These are phyloP conservation scores for Pseudeuparius sepicola DNA, from an alignment of 2,888 invertebrate genomes.

Conservation along the genomic window DNA sequence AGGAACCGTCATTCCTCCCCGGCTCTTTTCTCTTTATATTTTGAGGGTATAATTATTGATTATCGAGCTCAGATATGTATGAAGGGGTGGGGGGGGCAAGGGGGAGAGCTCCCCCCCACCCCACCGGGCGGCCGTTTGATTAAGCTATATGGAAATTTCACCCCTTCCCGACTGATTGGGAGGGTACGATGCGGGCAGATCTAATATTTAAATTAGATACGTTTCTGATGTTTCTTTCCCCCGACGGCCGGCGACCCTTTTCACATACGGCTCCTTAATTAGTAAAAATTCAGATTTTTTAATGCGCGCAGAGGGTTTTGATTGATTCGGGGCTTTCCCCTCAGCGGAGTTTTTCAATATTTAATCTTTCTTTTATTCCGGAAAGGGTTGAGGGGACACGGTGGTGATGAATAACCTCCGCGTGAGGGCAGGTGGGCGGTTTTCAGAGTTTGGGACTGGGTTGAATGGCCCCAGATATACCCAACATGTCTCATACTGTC, in stretches of 20 bases:
- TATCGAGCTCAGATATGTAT: conserved; percentile 42
- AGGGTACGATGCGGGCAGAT: conserved; percentile 40
- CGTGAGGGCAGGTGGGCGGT: too few species aligned
- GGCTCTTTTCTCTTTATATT: conserved; percentile 46
- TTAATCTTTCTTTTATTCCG: too few species aligned
- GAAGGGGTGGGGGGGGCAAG: conserved; percentile 34
- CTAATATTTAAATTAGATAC: conserved; percentile 41
- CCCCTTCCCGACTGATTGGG: conserved; percentile 42
- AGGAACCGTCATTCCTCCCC: too few species aligned
- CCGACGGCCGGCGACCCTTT: conserved; percentile 18
- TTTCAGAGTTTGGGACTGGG: too few species aligned
- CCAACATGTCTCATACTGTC: too few species aligned
- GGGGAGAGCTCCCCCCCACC: conserved; percentile 35
- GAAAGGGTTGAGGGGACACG: too few species aligned
- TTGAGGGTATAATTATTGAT: conserved; percentile 52
- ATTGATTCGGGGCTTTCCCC: too few species aligned
- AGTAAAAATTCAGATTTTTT: conserved; percentile 25
- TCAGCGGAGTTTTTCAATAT: too few species aligned
- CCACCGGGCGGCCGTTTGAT: conserved; percentile 43
- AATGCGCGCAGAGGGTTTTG: too few species aligned
- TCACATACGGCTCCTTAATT: conserved; percentile 27
- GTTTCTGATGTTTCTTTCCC: conserved; percentile 1
- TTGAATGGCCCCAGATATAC: too few species aligned
- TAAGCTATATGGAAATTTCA: conserved; percentile 49
- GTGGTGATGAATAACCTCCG: too few species aligned